These are phyloP conservation scores for Sapajus apella DNA, from an alignment of 2,113 vertebrate genomes.

Conservation along the genomic window DNA sequence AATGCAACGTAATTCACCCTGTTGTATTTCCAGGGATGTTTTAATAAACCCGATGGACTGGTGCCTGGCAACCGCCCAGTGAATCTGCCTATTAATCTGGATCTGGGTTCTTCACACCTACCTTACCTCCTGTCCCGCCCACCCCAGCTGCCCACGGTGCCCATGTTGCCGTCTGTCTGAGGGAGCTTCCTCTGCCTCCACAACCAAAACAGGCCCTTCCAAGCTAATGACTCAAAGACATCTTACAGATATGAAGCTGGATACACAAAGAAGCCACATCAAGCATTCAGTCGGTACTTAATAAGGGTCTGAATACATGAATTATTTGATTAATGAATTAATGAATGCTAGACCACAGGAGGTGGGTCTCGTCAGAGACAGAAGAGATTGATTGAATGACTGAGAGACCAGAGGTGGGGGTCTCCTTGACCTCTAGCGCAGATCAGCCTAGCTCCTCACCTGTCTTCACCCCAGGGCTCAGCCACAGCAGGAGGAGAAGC, in stretches of 20 bases:
- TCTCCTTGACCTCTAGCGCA: background rate
- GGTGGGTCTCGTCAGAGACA: background rate
- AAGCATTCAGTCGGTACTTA: background rate
- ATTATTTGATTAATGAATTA: background rate
- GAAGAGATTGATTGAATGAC: background rate
- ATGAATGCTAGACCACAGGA: background rate
- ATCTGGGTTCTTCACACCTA: background rate
- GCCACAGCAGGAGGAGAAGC: slow-evolving; percentile 60
- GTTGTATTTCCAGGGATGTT: background rate
- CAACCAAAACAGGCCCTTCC: background rate
- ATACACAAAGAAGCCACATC: background rate
- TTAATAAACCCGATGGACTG: background rate
- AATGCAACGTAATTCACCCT: background rate
- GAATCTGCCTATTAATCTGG: background rate
- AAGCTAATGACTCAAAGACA: background rate
- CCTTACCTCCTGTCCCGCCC: background rate
- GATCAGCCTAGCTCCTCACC: slow-evolving; percentile 54
- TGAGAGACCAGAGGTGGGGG: background rate
- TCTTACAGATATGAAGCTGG: background rate
- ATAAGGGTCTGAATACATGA: background rate
- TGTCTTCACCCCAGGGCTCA: slow-evolving; percentile 19
- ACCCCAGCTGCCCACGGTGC: background rate
- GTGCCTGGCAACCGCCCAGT: background rate
- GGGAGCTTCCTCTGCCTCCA: background rate
- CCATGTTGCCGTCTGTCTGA: background rate